These are phyloP conservation scores for Scartelaos histophorus DNA, from an alignment of 2,113 vertebrate genomes.

Conservation along the genomic window DNA sequence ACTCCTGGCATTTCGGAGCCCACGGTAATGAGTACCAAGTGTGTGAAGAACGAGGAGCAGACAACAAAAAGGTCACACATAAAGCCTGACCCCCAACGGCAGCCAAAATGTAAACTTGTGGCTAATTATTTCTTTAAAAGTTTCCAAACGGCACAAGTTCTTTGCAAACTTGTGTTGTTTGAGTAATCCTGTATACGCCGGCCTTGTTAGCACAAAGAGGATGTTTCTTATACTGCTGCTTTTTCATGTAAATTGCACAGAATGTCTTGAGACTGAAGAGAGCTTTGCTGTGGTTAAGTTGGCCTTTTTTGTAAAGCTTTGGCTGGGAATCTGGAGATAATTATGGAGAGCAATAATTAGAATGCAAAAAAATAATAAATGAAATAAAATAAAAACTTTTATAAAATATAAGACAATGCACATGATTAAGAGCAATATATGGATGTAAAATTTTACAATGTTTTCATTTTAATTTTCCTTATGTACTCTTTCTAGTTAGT, in stretches of 20 bases:
- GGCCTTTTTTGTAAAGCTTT: background rate
- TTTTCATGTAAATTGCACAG: background rate
- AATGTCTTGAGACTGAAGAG: background rate
- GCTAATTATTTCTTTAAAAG: slow-evolving; percentile 12
- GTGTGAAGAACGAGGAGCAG: slow-evolving; percentile 24
- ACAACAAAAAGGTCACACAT: slow-evolving; percentile 50
- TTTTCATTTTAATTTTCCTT: background rate
- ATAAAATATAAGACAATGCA: background rate
- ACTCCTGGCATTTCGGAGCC: slow-evolving; percentile 53
- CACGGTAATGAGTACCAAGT: slow-evolving; percentile 57
- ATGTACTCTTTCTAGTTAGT: background rate
- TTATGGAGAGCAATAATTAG: background rate
- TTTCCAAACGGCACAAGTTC: background rate
- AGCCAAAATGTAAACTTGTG: slow-evolving; percentile 20
- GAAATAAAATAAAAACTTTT: background rate
- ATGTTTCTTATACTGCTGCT: background rate
- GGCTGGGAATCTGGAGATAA: background rate
- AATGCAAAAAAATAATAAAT: background rate
- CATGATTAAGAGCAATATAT: too few relatives aligned
- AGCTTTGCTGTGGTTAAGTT: background rate
- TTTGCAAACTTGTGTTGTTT: background rate
- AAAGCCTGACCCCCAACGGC: slow-evolving; percentile 40
- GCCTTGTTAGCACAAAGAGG: background rate
- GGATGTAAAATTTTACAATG: background rate
- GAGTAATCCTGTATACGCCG: background rate